phyloP scores from a whole-genome alignment of 2,888 invertebrate species.

The Boloria euphrosyne region DNA sequence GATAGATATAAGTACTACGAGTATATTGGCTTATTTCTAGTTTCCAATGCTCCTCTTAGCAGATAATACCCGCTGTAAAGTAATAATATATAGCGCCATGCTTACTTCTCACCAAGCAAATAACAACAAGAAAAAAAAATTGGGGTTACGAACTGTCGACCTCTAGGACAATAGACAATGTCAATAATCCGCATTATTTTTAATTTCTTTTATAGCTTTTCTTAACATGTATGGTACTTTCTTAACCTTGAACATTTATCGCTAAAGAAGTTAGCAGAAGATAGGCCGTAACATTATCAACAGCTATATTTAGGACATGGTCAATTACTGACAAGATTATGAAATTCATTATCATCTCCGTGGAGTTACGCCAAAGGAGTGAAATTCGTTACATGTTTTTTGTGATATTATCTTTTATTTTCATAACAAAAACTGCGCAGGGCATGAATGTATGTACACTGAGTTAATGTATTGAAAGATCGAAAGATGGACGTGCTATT shows the following conservation, averaged over 20 bases:
- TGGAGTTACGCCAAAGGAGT: neutral
- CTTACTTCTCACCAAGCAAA: too few relatives aligned
- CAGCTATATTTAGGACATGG: constrained; percentile 57
- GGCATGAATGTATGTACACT: neutral
- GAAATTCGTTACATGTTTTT: neutral
- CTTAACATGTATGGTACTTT: constrained; percentile 14
- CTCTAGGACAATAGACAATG: too few relatives aligned
- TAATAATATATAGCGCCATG: too few relatives aligned
- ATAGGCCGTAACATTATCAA: constrained; percentile 39
- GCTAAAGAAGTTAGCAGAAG: constrained; percentile 40
- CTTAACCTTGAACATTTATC: constrained; percentile 50
- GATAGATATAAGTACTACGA: too few relatives aligned
- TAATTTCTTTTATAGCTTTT: neutral
- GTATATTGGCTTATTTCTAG: too few relatives aligned
- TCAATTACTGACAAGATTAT: constrained; percentile 50
- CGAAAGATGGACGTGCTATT: constrained; percentile 40
- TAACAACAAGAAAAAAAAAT: too few relatives aligned
- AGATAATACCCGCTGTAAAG: too few relatives aligned
- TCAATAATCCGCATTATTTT: too few relatives aligned
- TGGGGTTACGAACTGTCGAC: too few relatives aligned
- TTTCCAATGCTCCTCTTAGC: too few relatives aligned
- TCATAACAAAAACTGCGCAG: neutral
- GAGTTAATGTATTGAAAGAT: constrained; percentile 25
- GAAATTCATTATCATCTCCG: constrained; percentile 29
- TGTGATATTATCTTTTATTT: neutral